Conservation (phyloP, 2,888 invertebrate genomes). For the Drosophila melanosoma region DNA sequence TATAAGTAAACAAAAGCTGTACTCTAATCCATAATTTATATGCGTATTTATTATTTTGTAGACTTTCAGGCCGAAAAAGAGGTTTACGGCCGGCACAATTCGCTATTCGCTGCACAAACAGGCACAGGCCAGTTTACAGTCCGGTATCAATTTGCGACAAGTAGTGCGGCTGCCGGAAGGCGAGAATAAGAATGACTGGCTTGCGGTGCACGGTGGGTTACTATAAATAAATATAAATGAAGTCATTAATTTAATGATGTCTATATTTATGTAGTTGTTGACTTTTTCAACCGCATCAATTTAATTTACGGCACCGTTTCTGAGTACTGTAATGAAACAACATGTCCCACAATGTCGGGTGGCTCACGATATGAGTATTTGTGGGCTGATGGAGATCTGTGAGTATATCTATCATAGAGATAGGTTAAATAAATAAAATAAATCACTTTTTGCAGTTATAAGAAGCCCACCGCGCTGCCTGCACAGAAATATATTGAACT, state of each 20-base stretch:
- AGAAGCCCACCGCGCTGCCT: conserved; percentile 92
- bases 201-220: conserved; percentile 92
- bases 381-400: conserved; percentile 94
- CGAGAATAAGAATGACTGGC: conserved; percentile 95
- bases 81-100: conserved; percentile 94
- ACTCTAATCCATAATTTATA: neutral
- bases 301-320: conserved; percentile 95
- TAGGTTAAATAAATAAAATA: too few species aligned
- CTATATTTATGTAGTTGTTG: conserved; percentile 89
- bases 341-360: conserved; percentile 96
- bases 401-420: conserved; percentile 26
- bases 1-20: neutral
- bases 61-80: conserved; percentile 96
- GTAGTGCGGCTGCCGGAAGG: conserved; percentile 93
- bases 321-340: conserved; percentile 92
- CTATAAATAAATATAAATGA: neutral
- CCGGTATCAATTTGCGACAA: conserved; percentile 92
- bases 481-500: conserved; percentile 93
- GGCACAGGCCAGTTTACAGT: conserved; percentile 95
- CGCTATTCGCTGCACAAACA: conserved; percentile 94
- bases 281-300: conserved; percentile 97
- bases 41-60: conserved; percentile 79
- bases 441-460: conserved; percentile 85
- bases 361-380: conserved; percentile 95
- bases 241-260: neutral